Evolutionary conservation across 2,888 invertebrate genomes (phyloP).

Genomic region (Zaprionus obscuricornis): DNA sequence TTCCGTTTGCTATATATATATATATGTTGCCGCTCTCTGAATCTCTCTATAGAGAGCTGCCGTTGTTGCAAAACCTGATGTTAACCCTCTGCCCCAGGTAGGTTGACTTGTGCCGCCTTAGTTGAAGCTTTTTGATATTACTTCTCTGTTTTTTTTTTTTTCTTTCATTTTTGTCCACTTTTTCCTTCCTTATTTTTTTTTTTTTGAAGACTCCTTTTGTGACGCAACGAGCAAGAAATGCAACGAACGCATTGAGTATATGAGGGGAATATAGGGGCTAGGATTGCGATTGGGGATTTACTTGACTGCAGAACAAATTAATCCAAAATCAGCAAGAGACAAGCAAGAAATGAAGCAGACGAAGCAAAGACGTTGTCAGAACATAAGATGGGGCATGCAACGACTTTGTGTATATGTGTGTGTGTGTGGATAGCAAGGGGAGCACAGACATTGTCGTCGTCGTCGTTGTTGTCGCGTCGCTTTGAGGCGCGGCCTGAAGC

Average conservation of each 20-base stretch:
- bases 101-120: constrained; percentile 57
- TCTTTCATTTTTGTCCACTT: constrained; percentile 19
- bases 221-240: constrained; percentile 62
- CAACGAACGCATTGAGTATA: constrained; percentile 1
- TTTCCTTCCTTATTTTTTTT: constrained; percentile 26
- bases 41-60: constrained; percentile 25
- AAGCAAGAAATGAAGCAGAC: constrained; percentile 56
- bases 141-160: constrained; percentile 24
- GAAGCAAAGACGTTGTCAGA: constrained; percentile 12
- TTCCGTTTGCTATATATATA: too few species aligned
- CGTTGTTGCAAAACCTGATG: constrained; percentile 44
- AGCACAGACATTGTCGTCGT: constrained; percentile 39
- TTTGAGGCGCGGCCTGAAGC: constrained; percentile 59
- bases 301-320: constrained; percentile 79
- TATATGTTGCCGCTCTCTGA: constrained; percentile 29
- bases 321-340: constrained; percentile 81
- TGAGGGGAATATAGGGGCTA: constrained; percentile 41
- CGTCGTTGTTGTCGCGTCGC: constrained; percentile 10
- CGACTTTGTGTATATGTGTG: constrained; percentile 13
- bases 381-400: constrained; percentile 44
- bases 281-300: constrained; percentile 66
- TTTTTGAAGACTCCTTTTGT: constrained; percentile 51
- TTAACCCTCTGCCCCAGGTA: constrained; percentile 66
- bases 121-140: neutral
- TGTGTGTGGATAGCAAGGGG: constrained; percentile 4